Base-by-base conservation (phyloP, 23 tunicate genomes). In the Trididemnum miniatum region DNA sequence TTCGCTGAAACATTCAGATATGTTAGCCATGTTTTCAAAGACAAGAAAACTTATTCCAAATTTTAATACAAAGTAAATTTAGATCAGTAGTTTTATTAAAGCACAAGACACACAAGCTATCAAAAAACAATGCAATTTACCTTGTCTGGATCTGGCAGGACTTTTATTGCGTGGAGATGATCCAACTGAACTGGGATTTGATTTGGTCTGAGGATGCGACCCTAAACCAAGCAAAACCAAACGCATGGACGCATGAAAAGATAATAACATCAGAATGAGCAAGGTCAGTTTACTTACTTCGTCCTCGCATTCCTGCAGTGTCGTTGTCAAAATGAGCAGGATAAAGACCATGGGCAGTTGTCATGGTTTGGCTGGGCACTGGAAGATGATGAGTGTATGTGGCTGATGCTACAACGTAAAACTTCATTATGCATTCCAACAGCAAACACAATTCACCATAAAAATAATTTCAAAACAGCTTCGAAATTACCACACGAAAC, bases 331-430 rank as follows among this genome's bases (percentile, higher is more conserved):
- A 35, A 33, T 65, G 39, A 34, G 90, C 51, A 0, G 90, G 80
- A 34, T 50, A 77, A 2, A 87, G 33, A 5, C 91, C 91, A 65
- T 87, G 80, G 12, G 82, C 82, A 1, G 91, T 80, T 1, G 91
- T 87, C 86, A 81, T 87, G 12, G 91, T 87, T 40, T 87, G 91
- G 84, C 91, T 87, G 57, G 91, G 91, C 9, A 87, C 82, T 1
- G 91, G 91, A 4, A 87, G 86, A 39, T 87, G 85, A 28, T 87
- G 91, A 44, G 72, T 18, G 25, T 52, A n/a, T n/a, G n/a, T n/a
- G n/a, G n/a, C n/a, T n/a, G n/a, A n/a, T n/a, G n/a, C n/a, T n/a
- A n/a, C n/a, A n/a, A n/a, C n/a, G n/a, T n/a, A n/a, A n/a, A n/a
- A n/a, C n/a, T n/a, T n/a, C n/a, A n/a, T n/a, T n/a, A n/a, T n/a